A percentile compares a stretch with the other conserved stretches of the same genome.
Conservation (phyloP, 2,113 vertebrate species). For the Phaethon lepturus region DNA sequence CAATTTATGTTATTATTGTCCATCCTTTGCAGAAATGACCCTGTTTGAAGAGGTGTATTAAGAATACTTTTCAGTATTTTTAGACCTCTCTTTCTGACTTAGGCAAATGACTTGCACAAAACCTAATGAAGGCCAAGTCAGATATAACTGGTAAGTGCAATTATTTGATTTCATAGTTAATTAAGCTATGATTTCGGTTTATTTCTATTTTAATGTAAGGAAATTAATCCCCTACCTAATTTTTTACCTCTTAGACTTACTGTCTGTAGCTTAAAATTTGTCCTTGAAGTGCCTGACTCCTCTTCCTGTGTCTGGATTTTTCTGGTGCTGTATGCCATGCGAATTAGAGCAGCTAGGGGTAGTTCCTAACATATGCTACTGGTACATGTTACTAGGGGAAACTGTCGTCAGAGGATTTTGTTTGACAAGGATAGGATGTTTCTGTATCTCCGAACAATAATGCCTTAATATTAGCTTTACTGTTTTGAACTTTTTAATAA, state of each 20-base stretch:
- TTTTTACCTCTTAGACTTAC: background rate
- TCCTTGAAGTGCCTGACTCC: background rate
- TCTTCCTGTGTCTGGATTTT: background rate
- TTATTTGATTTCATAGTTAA: background rate
- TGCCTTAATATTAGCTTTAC: background rate
- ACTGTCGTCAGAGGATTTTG: background rate
- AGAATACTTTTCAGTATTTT: background rate
- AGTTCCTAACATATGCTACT: background rate
- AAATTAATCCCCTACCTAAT: background rate
- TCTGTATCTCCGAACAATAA: background rate
- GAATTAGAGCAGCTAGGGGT: background rate
- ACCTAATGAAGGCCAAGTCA: background rate
- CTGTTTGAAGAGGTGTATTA: background rate
- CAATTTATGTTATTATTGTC: background rate
- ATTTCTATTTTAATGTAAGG: background rate
- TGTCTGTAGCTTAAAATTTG: background rate
- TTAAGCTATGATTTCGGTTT: background rate
- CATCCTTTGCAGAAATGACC: background rate
- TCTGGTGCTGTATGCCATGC: background rate
- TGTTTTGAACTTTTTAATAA: background rate
- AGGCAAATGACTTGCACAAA: background rate
- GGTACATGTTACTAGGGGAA: background rate
- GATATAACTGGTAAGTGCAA: background rate
- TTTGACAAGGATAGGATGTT: background rate
- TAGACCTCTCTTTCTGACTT: background rate